Percentiles rank a stretch among this genome's conserved stretches.
These are phyloP conservation scores for Acronicta leporina DNA, from an alignment of 2,888 invertebrate species.

Conservation along the genomic window DNA sequence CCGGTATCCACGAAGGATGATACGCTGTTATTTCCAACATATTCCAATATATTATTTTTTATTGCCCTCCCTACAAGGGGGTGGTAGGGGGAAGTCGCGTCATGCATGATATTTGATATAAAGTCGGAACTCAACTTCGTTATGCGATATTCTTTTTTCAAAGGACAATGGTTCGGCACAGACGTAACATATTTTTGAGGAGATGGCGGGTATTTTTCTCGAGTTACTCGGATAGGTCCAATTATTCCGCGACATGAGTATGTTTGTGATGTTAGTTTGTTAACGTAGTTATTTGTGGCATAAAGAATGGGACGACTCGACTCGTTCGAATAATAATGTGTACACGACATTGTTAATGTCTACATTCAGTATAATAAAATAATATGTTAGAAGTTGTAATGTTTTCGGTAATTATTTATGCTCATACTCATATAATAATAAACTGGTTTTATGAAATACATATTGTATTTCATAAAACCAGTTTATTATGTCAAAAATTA, in stretches of 20 bases:
- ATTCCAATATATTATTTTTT: constrained; percentile 90
- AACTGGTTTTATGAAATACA: no score
- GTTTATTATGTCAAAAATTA: no score
- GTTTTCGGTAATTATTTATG: not conserved
- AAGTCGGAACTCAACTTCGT: constrained; percentile 89
- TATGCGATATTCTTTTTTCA: constrained; percentile 89
- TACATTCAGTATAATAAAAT: constrained; percentile 19
- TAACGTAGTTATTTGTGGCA: constrained; percentile 67
- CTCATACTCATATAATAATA: no score
- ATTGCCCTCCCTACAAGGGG: constrained; percentile 79
- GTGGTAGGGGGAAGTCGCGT: constrained; percentile 77
- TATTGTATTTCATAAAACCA: no score
- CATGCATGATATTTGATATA: constrained; percentile 90
- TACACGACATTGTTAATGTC: constrained; percentile 50
- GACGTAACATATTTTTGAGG: constrained; percentile 84
- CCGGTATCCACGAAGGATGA: constrained; percentile 84
- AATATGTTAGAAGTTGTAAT: constrained; percentile 11
- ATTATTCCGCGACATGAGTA: constrained; percentile 82
- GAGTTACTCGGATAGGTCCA: constrained; percentile 79
- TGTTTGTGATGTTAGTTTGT: constrained; percentile 80
- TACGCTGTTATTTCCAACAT: constrained; percentile 89
- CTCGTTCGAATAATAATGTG: constrained; percentile 53
- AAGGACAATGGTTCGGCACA: constrained; percentile 85
- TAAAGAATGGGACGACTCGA: constrained; percentile 36
- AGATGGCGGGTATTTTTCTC: constrained; percentile 83